A percentile compares a stretch with the other conserved stretches of the same genome.
Evolutionary conservation across 2,888 invertebrate species (phyloP).

Genomic region (Gonocerus acuteangulatus): DNA sequence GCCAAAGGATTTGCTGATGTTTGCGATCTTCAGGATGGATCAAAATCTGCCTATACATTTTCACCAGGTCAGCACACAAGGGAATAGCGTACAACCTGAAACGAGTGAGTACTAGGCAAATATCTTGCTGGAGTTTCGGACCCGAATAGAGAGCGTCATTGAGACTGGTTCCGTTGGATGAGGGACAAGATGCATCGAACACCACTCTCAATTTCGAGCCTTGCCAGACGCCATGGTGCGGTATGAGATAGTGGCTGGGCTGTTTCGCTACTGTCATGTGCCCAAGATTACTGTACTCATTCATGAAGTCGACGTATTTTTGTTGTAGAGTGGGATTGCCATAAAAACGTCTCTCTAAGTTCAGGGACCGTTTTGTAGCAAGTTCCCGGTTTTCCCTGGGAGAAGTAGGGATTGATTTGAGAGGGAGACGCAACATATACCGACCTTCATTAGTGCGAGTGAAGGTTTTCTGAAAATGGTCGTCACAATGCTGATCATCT

Average conservation of each 20-base stretch:
- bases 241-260: background rate
- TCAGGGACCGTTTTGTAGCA: too few relatives aligned
- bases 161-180: background rate
- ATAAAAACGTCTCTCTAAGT: too few relatives aligned
- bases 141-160: background rate
- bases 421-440: too few relatives aligned
- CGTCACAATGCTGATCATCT: too few relatives aligned
- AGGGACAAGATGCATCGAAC: background rate
- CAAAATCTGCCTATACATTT: background rate
- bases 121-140: background rate
- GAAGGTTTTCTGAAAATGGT: too few relatives aligned
- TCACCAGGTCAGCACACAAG: background rate
- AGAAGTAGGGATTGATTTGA: too few relatives aligned
- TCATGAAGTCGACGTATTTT: background rate
- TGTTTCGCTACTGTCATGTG: background rate
- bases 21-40: background rate
- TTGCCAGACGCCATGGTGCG: background rate
- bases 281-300: background rate
- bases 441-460: too few relatives aligned
- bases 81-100: background rate
- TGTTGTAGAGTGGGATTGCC: too few relatives aligned
- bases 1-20: background rate
- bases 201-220: background rate
- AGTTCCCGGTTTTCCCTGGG: too few relatives aligned
- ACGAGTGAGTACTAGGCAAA: too few relatives aligned